These are phyloP conservation scores for Yoshiicerus persimilis DNA, from an alignment of 1,140 invertebrate genomes.

Conservation along the genomic window DNA sequence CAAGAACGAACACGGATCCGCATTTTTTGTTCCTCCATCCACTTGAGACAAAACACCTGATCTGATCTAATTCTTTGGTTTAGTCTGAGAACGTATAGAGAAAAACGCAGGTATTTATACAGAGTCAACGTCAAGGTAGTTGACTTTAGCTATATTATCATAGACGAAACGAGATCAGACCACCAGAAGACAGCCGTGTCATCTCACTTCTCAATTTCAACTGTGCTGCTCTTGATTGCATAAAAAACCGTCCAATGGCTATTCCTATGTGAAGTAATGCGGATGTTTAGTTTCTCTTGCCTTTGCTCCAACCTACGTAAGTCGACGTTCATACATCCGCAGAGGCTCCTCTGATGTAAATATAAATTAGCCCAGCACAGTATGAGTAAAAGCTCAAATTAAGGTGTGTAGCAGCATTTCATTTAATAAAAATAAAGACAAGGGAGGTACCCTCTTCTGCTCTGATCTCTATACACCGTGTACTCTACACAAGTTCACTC, in stretches of 20 bases:
- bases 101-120: not conserved
- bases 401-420: not conserved
- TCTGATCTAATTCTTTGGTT: not conserved
- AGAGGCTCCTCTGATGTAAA: too few relatives aligned
- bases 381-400: too few relatives aligned
- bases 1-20: not conserved
- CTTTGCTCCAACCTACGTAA: not conserved
- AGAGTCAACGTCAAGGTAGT: not conserved
- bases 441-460: not conserved
- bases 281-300: not conserved
- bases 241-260: not conserved
- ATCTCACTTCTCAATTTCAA: not conserved
- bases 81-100: not conserved
- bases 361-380: too few relatives aligned
- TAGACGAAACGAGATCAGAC: not conserved
- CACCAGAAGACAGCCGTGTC: not conserved
- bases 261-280: not conserved
- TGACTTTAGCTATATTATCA: not conserved
- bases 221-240: not conserved
- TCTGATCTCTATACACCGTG: too few relatives aligned
- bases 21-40: not conserved
- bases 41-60: not conserved
- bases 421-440: not conserved
- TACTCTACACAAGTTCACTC: too few relatives aligned
- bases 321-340: not conserved